Evolutionary conservation across 2,888 invertebrate species (phyloP), one percentile per base, ranked within the genome.

Genomic region (Meganola albula): DNA sequence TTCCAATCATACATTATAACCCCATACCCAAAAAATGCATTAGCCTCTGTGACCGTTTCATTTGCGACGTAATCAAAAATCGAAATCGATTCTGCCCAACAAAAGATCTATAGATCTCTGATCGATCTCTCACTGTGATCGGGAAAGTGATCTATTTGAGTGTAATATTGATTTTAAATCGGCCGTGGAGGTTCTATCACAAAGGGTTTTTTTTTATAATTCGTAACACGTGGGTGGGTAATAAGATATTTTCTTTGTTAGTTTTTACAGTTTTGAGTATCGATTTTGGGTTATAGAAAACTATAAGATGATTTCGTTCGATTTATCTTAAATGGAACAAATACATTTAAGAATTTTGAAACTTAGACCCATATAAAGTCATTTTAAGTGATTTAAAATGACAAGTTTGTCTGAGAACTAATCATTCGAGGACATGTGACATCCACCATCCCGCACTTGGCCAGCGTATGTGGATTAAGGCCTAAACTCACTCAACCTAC

Each of bases 111-210:
- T 73, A 74, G 74, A 74, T 70, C 77, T 67, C 67, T 72, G 73
- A 77, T 79, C 74, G 80, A 74, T 78, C 72, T 71, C 79, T 78
- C 59, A 80, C 80, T 76, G 79, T 63, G 84, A 74, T 72, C 69
- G 62, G 64, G 70, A 73, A 73, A 70, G 74, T 70, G 68, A 61
- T 72, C 74, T 77, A 68, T 72, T 82, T 74, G 68, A 70, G 58
- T 44, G 55, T 66, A 54, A 74, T 83, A 83, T 83, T 80, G 80
- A 82, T 79, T 84, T 79, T 75, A 68, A 78, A 84, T 78, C 70
- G 50, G 61, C 67, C 72, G 71, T 75, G 69, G 61, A 72, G 67
- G 59, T 55, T 56, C 44, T 36, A 55, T 61, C 49, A 71, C 51
- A 68, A 70, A 62, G 59, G 64, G 57, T 63, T 38, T 25, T 32